Evolutionary conservation across 2,797 vertebrate genomes (phyloP).

Genomic region (Crossoptilon crossoptilon): DNA sequence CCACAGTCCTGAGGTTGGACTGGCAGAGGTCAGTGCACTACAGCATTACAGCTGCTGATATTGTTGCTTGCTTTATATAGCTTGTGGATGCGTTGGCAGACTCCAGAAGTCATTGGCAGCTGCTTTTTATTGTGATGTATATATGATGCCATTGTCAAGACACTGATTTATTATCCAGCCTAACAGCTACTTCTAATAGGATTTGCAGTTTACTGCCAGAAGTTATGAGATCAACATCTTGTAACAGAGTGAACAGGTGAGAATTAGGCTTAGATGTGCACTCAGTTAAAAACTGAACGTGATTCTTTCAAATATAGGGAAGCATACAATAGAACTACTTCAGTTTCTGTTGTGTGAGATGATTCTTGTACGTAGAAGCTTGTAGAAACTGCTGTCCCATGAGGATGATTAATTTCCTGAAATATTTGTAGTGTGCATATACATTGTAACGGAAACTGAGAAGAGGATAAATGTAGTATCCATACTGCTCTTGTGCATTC

Average conservation of each 20-base stretch:
- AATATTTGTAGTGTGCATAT: neutral
- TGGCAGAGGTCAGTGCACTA: neutral
- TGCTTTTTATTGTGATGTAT: neutral
- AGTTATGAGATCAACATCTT: neutral
- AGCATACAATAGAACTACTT: neutral
- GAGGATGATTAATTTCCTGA: neutral
- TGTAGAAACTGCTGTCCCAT: neutral
- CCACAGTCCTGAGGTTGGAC: neutral
- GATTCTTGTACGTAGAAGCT: neutral
- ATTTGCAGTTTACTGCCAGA: neutral
- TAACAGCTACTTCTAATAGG: neutral
- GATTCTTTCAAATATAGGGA: neutral
- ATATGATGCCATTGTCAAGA: neutral
- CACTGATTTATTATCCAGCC: constrained; percentile 34
- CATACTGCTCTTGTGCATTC: neutral
- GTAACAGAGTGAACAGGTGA: neutral
- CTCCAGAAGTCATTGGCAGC: neutral
- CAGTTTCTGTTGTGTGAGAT: neutral
- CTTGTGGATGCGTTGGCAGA: neutral
- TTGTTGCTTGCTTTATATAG: neutral
- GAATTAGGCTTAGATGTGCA: neutral
- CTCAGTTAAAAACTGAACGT: neutral
- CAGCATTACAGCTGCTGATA: neutral
- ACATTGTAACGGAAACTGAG: neutral
- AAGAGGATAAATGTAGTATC: neutral